A percentile compares a stretch with the other conserved stretches of the same genome.
These are phyloP conservation scores for Sebastes paucispinis DNA, from an alignment of 2,797 vertebrate species.

Conservation along the genomic window DNA sequence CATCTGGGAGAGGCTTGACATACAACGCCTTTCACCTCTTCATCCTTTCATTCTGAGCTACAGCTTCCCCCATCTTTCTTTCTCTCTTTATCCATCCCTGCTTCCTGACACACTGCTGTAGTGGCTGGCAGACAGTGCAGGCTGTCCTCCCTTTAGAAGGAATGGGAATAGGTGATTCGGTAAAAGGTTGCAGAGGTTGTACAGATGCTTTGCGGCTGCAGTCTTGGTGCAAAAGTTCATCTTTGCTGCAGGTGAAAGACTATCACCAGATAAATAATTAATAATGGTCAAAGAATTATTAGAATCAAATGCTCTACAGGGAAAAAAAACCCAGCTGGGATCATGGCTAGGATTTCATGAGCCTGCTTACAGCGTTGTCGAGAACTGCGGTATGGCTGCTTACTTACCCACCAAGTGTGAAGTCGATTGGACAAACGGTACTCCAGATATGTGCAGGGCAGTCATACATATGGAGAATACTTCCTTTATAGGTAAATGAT, in stretches of 20 bases:
- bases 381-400: neutral
- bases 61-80: conserved; percentile 38
- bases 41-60: conserved; percentile 40
- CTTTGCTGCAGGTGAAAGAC: neutral
- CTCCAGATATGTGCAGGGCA: too few relatives aligned
- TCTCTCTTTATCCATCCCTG: neutral
- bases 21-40: conserved; percentile 20
- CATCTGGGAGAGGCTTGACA: conserved; percentile 40
- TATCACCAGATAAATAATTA: neutral
- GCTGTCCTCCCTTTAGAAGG: neutral
- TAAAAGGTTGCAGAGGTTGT: conserved; percentile 8
- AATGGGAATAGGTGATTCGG: conserved; percentile 6
- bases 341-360: neutral
- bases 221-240: neutral
- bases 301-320: neutral
- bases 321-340: neutral
- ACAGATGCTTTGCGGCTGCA: neutral
- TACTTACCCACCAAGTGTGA: too few relatives aligned
- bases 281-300: neutral
- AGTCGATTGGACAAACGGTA: too few relatives aligned
- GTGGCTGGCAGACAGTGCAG: conserved; percentile 2
- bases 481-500: too few relatives aligned
- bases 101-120: conserved; percentile 12
- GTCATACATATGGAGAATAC: too few relatives aligned
- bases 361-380: neutral